These are phyloP conservation scores for Eupithecia centaureata DNA, from an alignment of 2,888 invertebrate species.

Conservation along the genomic window DNA sequence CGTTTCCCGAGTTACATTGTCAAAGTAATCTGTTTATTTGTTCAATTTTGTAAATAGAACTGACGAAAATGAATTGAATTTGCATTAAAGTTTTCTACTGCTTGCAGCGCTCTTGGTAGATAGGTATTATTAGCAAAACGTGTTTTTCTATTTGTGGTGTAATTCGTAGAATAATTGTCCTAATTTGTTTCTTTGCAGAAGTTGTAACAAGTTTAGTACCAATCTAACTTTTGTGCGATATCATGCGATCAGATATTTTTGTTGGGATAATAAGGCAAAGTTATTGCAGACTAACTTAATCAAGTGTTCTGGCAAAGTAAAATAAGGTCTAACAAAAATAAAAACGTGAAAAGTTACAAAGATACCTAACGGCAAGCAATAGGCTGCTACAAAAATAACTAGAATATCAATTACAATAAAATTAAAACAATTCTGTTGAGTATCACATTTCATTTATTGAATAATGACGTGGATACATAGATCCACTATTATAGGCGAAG, in stretches of 20 bases:
- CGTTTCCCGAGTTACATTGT: too few species aligned
- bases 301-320: neutral
- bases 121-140: constrained; percentile 7
- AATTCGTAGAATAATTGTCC: constrained; percentile 19
- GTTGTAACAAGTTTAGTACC: constrained; percentile 36
- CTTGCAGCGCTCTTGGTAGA: neutral
- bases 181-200: constrained; percentile 33
- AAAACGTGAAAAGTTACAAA: too few species aligned
- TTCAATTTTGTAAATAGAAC: neutral
- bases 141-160: constrained; percentile 16
- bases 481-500: too few species aligned
- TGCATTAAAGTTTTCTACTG: neutral
- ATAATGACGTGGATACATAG: too few species aligned
- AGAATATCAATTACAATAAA: neutral
- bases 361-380: too few species aligned
- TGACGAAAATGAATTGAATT: neutral
- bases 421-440: neutral
- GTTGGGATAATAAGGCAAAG: constrained; percentile 4
- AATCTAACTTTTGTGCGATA: constrained; percentile 43
- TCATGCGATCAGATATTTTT: constrained; percentile 36
- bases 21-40: too few species aligned
- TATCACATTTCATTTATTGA: too few species aligned
- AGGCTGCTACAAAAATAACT: neutral
- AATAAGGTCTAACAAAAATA: neutral
- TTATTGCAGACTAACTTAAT: constrained; percentile 8